A percentile compares a stretch with the other conserved stretches of the same genome.
Conservation (phyloP, 2,113 vertebrate species). For the Oriolus oriolus region DNA sequence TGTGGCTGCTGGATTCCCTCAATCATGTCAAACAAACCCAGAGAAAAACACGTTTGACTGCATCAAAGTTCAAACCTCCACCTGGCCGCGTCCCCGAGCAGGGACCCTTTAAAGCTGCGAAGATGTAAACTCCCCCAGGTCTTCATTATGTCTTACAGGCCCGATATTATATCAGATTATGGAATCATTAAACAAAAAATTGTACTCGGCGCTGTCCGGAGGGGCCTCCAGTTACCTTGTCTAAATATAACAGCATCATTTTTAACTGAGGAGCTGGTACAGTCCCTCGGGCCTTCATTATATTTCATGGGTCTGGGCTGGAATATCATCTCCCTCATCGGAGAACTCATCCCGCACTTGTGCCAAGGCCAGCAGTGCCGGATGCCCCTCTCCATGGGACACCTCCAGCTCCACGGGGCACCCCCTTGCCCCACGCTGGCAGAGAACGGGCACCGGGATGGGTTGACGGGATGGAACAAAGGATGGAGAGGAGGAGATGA, state of each 20-base stretch:
- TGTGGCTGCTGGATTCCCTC: slow-evolving; percentile 2
- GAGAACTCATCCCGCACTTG: background rate
- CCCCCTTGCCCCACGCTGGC: rapidly evolving
- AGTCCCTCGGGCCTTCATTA: slow-evolving; percentile 64
- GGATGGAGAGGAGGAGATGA: background rate
- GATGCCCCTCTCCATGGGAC: rapidly evolving
- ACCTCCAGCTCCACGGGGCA: rapidly evolving
- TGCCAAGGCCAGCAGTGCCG: background rate
- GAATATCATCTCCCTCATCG: background rate
- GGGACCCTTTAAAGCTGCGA: slow-evolving; percentile 47
- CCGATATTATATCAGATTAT: slow-evolving; percentile 63
- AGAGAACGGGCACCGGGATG: rapidly evolving
- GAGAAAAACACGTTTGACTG: slow-evolving; percentile 49
- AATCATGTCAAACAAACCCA: slow-evolving; percentile 42
- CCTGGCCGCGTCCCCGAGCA: slow-evolving; percentile 21
- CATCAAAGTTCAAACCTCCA: slow-evolving; percentile 57
- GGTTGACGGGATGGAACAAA: background rate
- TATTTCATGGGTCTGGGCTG: slow-evolving; percentile 25
- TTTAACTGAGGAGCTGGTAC: slow-evolving; percentile 18
- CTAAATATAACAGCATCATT: slow-evolving; percentile 69
- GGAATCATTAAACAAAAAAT: slow-evolving; percentile 68
- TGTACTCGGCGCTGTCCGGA: slow-evolving; percentile 34
- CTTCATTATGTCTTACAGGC: slow-evolving; percentile 68
- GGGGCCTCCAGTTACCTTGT: slow-evolving; percentile 57
- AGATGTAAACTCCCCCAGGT: slow-evolving; percentile 60